Evolutionary conservation across 2,888 invertebrate genomes (phyloP), one percentile per base, ranked within the genome.

Genomic region (Archips crataeganus): DNA sequence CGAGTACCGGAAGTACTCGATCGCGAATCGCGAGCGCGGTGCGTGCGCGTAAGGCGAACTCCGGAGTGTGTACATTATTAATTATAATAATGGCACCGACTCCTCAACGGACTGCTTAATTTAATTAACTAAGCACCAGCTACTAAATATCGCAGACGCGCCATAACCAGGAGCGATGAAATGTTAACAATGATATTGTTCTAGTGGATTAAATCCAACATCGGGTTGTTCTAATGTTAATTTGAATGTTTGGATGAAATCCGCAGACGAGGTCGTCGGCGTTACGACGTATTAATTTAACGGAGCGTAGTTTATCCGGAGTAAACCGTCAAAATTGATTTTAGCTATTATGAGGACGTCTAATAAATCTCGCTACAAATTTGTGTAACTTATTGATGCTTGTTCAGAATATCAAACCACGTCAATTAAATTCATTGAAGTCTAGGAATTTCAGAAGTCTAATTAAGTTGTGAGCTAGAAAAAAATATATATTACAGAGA

Each of bases 161-260:
- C 84, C 83, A 82, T 87, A 90, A 89, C 89, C 84, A 84, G 84
- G 82, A 84, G 88, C 87, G 87, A 88, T 91, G 92, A 90, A 91
- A 90, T 89, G 89, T 88, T 91, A 91, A 91, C 90, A 89, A 88
- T 90, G 89, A 90, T 92, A 92, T 90, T 91, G 89, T 91, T 90
- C 84, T 87, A 87, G 86, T 86, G 87, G 89, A 92, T 92, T 92
- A 85, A 90, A 91, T 90, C 88, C 85, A 82, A 84, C 84, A 85
- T 81, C 82, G 80, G 84, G 84, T 88, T 84, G 84, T 83, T 86
- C 84, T 86, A 83, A 90, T 89, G 90, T 90, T 91, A 88, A 92
- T 91, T 90, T 87, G 85, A 88, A 89, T 88, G 88, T 90, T 90
- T 87, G 84, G 85, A 82, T 83, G 83, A 85, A 88, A 90, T 86